Evolutionary conservation across 92 coral and sea anemone genomes (phyloP).

Genomic region (Umimayanthus kanabou): DNA sequence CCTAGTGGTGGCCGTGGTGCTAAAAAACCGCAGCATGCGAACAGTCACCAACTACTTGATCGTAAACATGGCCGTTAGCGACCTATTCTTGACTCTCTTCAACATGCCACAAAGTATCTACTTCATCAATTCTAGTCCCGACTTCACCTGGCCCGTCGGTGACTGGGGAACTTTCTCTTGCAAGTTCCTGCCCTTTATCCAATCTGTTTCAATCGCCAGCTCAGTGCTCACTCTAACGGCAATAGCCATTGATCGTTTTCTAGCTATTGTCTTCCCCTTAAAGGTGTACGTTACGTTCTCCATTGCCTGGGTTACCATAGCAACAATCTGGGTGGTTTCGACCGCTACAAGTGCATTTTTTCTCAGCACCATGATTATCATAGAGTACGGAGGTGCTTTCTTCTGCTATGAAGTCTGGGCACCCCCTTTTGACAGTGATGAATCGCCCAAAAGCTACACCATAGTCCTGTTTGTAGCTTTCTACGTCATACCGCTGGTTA

Average conservation of each 20-base stretch:
- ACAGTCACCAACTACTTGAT: constrained; percentile 84
- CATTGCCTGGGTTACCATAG: constrained; percentile 66
- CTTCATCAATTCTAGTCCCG: constrained; percentile 20
- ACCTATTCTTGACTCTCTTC: constrained; percentile 67
- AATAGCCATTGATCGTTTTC: constrained; percentile 80
- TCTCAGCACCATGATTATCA: constrained; percentile 58
- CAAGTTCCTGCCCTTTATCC: constrained; percentile 72
- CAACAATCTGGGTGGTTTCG: constrained; percentile 63
- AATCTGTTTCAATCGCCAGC: constrained; percentile 73
- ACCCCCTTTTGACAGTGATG: constrained; percentile 30
- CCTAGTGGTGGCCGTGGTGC: constrained; percentile 74
- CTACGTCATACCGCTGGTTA: constrained; percentile 66
- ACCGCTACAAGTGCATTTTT: constrained; percentile 64
- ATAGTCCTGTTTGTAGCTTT: constrained; percentile 65
- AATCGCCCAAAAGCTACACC: constrained; percentile 61
- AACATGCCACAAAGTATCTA: constrained; percentile 66
- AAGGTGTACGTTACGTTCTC: constrained; percentile 72
- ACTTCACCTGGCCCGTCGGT: constrained; percentile 48
- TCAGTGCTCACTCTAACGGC: constrained; percentile 76
- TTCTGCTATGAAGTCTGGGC: constrained; percentile 70
- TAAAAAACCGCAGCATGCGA: constrained; percentile 72
- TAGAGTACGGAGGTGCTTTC: background rate
- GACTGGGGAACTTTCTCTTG: constrained; percentile 59
- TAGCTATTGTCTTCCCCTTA: constrained; percentile 74
- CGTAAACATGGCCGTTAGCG: constrained; percentile 87